phyloP scores from a whole-genome alignment of 2,113 vertebrate genomes.

The Gracilinanus agilis region DNA sequence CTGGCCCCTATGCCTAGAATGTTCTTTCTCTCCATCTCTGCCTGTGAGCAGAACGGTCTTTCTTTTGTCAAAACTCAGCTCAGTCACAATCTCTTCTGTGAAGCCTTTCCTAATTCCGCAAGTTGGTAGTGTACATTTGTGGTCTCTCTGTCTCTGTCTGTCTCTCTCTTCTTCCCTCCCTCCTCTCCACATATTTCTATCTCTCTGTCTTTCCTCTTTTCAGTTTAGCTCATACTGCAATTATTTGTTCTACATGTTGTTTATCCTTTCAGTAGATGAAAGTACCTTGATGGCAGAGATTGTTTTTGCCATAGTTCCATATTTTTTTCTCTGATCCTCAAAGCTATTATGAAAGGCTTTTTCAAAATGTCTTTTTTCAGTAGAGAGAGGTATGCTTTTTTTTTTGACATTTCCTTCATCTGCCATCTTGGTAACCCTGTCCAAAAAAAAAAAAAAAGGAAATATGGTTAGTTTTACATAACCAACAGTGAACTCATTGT shows the following conservation, averaged over 20 bases:
- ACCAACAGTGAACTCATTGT: not conserved
- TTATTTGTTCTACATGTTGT: not conserved
- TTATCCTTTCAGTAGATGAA: not conserved
- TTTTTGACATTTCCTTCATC: not conserved
- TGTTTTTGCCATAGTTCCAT: not conserved
- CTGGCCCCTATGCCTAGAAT: too few relatives aligned
- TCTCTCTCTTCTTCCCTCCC: too few relatives aligned
- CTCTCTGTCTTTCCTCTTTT: not conserved
- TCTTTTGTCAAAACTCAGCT: too few relatives aligned
- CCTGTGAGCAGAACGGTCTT: too few relatives aligned
- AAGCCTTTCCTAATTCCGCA: too few relatives aligned
- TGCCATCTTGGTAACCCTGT: not conserved
- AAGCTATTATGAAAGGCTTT: conserved; percentile 1
- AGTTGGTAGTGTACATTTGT: too few relatives aligned
- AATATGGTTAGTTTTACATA: not conserved
- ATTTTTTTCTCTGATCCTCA: not conserved
- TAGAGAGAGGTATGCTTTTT: not conserved
- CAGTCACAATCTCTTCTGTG: too few relatives aligned
- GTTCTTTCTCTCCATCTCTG: too few relatives aligned
- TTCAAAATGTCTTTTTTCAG: conserved; percentile 1
- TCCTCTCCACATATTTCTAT: too few relatives aligned
- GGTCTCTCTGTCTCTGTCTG: not conserved
- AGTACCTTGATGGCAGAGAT: not conserved
- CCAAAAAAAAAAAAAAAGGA: too few relatives aligned
- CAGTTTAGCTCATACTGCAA: not conserved